Base-by-base conservation (phyloP, 2,797 vertebrate genomes). In the Pseudomugil tenellus region DNA sequence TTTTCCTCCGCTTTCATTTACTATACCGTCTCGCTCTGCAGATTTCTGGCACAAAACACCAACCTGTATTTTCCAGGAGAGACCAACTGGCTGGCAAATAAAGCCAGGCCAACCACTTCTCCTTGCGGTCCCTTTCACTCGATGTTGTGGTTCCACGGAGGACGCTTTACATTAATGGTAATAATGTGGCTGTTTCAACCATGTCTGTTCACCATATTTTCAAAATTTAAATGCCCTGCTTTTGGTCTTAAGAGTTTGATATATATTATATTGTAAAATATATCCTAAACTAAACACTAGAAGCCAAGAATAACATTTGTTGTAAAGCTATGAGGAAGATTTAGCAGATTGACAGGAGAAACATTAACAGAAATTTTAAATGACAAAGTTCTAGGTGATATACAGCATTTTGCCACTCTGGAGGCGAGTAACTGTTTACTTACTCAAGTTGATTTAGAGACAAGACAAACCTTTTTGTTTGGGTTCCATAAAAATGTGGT, bases 21-120 rank as follows among this genome's bases (percentile, higher is more conserved):
- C 28, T 32, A 48, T 73, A 79, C 59, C 46, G 63, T 69, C 76
- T 74, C 10, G 0, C 71, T 77, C 60, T 49, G 73, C 80, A 79
- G 57, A 76, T 80, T 80, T 83, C 80, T 87, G 87, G 76, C 84
- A 74, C 67, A 53, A 61, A 65, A 72, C 78, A 29, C 34, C 54
- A 56, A 71, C 73, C 73, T 77, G 75, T 76, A 87, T 83, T 90
- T 89, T 89, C 81, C 86, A 85, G 58, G 70, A 63, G 61, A 77
- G 77, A 63, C 71, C 76, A 84, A 74, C 74, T 80, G 82, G 63
- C 77, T 67, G 65, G 43, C 23, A 67, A 77, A 76, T 43, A 71
- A 66, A 78, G 70, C 77, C 63, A 58, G 75, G 77, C 63, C 74
- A 85, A 72, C 85, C 39, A 53, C 26, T 80, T 84, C 65, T 55